Evolutionary conservation across 2,888 invertebrate species (phyloP).

Genomic region (Stenodema calcarata): DNA sequence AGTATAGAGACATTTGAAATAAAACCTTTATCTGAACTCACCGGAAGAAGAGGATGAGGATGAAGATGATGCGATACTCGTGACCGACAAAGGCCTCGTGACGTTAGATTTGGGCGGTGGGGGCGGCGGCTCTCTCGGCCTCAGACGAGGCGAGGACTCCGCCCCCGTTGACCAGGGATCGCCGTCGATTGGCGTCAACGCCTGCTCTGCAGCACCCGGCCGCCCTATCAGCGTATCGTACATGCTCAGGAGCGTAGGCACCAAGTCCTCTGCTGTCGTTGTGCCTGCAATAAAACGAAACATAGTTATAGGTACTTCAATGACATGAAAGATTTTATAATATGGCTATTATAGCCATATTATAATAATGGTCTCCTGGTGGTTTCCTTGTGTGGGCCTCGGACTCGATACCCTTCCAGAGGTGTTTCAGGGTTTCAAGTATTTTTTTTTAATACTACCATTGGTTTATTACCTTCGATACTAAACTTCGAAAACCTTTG

Average conservation of each 20-base stretch:
- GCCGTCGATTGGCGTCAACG: slow-evolving; percentile 29
- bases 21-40: slow-evolving; percentile 28
- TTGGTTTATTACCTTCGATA: no score
- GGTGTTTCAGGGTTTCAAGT: no score
- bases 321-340: no score
- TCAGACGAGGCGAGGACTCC: slow-evolving; percentile 47
- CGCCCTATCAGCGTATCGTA: slow-evolving; percentile 77
- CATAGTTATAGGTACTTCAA: no score
- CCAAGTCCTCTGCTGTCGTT: slow-evolving; percentile 75
- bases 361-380: no score
- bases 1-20: no score
- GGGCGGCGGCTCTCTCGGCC: slow-evolving; percentile 51
- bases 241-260: slow-evolving; percentile 84
- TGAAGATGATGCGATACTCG: slow-evolving; percentile 74
- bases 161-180: slow-evolving; percentile 41
- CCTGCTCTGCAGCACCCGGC: slow-evolving; percentile 53
- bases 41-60: slow-evolving; percentile 61
- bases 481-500: no score
- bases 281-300: slow-evolving; percentile 72
- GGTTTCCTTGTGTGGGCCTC: no score
- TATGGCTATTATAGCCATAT: no score
- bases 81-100: slow-evolving; percentile 74
- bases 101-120: slow-evolving; percentile 60
- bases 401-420: no score
- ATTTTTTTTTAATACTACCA: no score